These are phyloP conservation scores for Cheirogaleus major DNA, from an alignment of 2,797 vertebrate species.

Conservation along the genomic window DNA sequence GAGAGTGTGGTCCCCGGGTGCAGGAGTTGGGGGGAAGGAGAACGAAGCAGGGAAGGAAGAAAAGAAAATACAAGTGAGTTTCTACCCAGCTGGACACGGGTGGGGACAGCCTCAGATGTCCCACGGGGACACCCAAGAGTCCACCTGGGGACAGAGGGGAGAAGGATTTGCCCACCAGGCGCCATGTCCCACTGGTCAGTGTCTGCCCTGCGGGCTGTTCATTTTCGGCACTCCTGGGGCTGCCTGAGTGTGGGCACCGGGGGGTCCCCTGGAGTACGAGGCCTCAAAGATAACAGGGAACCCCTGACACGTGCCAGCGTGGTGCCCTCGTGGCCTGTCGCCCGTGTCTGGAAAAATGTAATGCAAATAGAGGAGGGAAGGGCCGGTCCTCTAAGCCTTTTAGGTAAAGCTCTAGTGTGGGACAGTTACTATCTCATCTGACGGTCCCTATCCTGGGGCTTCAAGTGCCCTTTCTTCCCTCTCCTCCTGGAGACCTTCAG, in stretches of 20 bases:
- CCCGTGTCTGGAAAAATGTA: not conserved
- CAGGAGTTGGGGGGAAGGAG: too few relatives aligned
- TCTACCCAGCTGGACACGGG: not conserved
- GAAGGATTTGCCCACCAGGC: not conserved
- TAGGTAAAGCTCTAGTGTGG: not conserved
- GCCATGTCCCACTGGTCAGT: not conserved
- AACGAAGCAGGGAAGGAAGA: not conserved
- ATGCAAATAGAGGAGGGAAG: not conserved
- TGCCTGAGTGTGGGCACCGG: not conserved
- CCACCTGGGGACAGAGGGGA: not conserved
- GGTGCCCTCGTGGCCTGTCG: not conserved
- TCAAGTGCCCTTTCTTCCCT: not conserved
- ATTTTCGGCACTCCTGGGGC: not conserved
- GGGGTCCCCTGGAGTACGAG: not conserved
- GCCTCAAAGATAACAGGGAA: not conserved
- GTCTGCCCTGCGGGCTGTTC: not conserved
- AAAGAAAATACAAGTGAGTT: not conserved
- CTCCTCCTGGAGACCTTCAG: not conserved
- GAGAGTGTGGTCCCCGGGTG: not conserved
- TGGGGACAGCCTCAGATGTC: rapidly evolving
- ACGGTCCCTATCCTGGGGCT: not conserved
- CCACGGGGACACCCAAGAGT: rapidly evolving
- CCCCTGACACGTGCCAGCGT: not conserved
- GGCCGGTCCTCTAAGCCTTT: not conserved
- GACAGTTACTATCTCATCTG: not conserved